Evolutionary conservation across 1,140 invertebrate species (phyloP).

Genomic region (Cyclargus thomasi): DNA sequence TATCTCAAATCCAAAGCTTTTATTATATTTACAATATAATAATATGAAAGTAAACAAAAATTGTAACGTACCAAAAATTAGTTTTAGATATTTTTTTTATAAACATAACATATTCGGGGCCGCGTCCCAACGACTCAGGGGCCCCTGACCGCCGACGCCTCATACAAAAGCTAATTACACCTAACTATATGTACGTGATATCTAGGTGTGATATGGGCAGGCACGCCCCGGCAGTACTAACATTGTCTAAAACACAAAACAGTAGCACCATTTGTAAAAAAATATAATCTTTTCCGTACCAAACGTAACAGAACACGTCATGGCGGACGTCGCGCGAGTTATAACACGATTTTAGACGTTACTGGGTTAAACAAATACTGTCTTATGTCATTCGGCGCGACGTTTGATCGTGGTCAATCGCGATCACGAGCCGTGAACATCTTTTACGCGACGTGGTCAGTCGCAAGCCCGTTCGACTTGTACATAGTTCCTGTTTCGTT

Average conservation of each 20-base stretch:
- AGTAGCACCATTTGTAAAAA: constrained; percentile 73
- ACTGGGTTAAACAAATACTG: background rate
- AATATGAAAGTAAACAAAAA: constrained; percentile 73
- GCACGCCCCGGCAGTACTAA: constrained; percentile 43
- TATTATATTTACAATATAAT: constrained; percentile 73
- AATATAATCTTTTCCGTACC: constrained; percentile 48
- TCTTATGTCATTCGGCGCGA: background rate
- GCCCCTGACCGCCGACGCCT: constrained; percentile 18
- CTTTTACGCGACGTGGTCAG: background rate
- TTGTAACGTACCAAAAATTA: constrained; percentile 65
- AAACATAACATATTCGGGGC: constrained; percentile 41
- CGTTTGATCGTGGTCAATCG: background rate
- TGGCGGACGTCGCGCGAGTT: background rate
- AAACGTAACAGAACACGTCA: constrained; percentile 40
- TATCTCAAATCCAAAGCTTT: constrained; percentile 70
- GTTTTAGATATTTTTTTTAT: constrained; percentile 58
- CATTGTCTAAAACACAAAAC: constrained; percentile 66
- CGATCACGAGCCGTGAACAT: background rate
- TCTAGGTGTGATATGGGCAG: constrained; percentile 48
- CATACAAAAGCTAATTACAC: constrained; percentile 64
- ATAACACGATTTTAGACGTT: background rate
- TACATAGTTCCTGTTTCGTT: no score
- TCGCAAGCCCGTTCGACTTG: background rate
- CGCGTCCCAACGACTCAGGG: constrained; percentile 21
- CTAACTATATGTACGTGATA: constrained; percentile 42